These are phyloP conservation scores for Tryphoninae sp. DNA, from an alignment of 2,888 invertebrate species.

Conservation along the genomic window DNA sequence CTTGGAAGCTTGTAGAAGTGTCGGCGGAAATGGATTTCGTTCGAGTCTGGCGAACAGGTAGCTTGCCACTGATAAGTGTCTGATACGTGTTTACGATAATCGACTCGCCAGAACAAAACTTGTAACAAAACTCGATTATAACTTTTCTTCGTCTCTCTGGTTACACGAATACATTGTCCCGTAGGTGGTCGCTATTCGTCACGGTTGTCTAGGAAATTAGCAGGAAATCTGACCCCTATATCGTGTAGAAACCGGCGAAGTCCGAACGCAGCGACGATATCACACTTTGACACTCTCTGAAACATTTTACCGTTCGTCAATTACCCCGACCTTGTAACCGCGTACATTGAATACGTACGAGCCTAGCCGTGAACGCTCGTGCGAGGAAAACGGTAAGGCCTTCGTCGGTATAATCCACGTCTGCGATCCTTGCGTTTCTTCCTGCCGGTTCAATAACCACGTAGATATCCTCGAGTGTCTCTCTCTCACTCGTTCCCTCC, in stretches of 20 bases:
- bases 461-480: slow-evolving; percentile 5
- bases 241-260: not conserved
- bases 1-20: slow-evolving; percentile 37
- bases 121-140: slow-evolving; percentile 1
- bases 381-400: slow-evolving; percentile 32
- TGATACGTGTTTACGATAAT: not conserved
- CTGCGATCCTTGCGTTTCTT: not conserved
- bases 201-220: not conserved
- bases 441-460: slow-evolving; percentile 43
- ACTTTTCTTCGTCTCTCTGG: not conserved
- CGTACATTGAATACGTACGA: slow-evolving; percentile 13
- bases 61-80: not conserved
- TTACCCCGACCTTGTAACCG: slow-evolving; percentile 25
- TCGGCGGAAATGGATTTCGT: slow-evolving; percentile 43
- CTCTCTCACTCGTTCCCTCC: not conserved
- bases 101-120: slow-evolving; percentile 2
- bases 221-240: slow-evolving; percentile 17
- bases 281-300: slow-evolving; percentile 39
- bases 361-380: slow-evolving; percentile 7
- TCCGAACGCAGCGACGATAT: slow-evolving; percentile 4
- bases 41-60: slow-evolving; percentile 49
- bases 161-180: not conserved
- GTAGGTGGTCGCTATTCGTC: not conserved
- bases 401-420: not conserved
- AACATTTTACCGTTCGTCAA: slow-evolving; percentile 49